Percentiles rank a stretch among this genome's conserved stretches.
Conservation (phyloP, 1,140 invertebrate genomes). For the Eufriesea mexicana region DNA sequence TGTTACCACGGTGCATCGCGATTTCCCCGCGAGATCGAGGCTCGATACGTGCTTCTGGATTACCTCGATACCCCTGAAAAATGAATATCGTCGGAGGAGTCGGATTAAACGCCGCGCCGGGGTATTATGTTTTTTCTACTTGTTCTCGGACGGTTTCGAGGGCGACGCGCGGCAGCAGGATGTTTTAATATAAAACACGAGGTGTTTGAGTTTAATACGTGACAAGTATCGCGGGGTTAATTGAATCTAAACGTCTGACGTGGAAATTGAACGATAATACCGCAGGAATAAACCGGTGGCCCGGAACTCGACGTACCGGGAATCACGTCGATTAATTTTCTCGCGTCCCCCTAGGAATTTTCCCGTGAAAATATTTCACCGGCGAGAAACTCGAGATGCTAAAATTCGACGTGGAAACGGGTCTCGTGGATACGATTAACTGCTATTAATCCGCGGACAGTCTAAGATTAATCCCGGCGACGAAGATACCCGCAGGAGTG, state of each 20-base stretch:
- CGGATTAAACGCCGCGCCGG: no score
- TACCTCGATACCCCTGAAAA: not conserved
- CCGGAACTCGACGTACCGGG: not conserved
- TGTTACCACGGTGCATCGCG: not conserved
- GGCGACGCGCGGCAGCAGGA: not conserved
- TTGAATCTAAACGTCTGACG: conserved; percentile 35
- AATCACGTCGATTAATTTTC: not conserved
- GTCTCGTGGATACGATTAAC: no score
- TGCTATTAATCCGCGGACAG: not conserved
- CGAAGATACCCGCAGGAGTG: not conserved
- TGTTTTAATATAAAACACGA: conserved; percentile 12
- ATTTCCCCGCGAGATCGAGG: not conserved
- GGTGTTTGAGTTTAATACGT: conserved; percentile 30
- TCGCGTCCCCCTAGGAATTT: no score
- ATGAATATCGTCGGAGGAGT: not conserved
- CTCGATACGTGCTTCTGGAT: not conserved
- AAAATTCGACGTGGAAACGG: no score
- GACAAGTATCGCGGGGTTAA: conserved; percentile 16
- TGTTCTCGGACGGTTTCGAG: not conserved
- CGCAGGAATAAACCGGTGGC: not conserved
- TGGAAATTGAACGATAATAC: conserved; percentile 26
- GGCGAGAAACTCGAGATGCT: no score
- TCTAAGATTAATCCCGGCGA: not conserved
- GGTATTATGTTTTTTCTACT: not conserved
- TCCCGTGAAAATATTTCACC: no score